These are phyloP conservation scores for Rhabdophis nuchalis DNA, from an alignment of 2,797 vertebrate species.

Conservation along the genomic window DNA sequence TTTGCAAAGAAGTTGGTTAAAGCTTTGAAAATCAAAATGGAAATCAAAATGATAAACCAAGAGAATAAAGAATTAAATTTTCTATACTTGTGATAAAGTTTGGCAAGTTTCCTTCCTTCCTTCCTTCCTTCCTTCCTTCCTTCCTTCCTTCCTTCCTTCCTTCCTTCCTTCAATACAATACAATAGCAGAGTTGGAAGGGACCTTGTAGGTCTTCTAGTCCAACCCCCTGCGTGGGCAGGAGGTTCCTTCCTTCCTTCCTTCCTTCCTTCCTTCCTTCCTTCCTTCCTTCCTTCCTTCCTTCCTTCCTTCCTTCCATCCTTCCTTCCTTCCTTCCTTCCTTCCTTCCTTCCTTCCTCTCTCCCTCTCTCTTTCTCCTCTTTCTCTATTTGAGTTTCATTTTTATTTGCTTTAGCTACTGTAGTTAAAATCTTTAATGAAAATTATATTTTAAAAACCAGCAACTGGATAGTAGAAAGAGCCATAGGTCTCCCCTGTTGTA, in stretches of 20 bases:
- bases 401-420: background rate
- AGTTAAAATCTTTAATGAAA: background rate
- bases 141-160: background rate
- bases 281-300: background rate
- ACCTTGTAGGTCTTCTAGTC: too few species aligned
- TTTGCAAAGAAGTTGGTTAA: background rate
- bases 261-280: background rate
- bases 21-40: background rate
- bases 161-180: too few species aligned
- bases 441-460: background rate
- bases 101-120: background rate
- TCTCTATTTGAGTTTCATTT: background rate
- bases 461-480: background rate
- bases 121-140: background rate
- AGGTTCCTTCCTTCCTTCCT: too few species aligned
- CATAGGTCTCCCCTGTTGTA: background rate
- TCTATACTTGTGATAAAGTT: background rate
- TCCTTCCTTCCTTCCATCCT: too few species aligned
- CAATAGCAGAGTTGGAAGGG: too few species aligned
- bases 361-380: background rate
- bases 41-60: background rate
- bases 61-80: background rate
- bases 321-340: rapidly evolving
- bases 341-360: rapidly evolving
- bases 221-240: too few species aligned